Conservation (phyloP, 2,113 vertebrate species). For the Larimichthys crocea region DNA sequence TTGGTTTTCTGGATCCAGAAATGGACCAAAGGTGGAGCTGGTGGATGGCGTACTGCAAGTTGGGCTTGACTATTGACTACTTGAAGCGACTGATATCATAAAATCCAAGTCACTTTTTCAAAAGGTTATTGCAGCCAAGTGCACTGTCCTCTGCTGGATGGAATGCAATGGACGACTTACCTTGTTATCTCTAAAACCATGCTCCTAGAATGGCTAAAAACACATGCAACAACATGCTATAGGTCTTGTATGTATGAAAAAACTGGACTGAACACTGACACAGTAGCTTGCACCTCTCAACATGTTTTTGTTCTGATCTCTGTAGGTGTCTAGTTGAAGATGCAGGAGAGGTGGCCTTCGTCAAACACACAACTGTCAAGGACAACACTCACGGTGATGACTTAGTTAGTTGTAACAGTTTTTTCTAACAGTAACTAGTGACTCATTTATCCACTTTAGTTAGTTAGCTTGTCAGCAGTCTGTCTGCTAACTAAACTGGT, state of each 20-base stretch:
- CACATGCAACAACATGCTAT: neutral
- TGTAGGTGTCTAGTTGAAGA: slow-evolving; percentile 88
- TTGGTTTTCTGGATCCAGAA: too few relatives aligned
- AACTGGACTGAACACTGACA: too few relatives aligned
- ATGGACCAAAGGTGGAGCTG: too few relatives aligned
- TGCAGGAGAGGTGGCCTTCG: slow-evolving; percentile 89
- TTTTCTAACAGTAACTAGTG: neutral
- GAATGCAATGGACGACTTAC: too few relatives aligned
- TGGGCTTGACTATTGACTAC: too few relatives aligned
- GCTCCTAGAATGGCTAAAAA: neutral
- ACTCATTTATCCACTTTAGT: neutral
- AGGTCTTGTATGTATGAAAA: too few relatives aligned
- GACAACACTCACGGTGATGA: slow-evolving; percentile 88
- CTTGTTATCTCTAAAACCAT: neutral
- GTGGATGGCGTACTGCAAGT: too few relatives aligned
- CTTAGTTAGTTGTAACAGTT: neutral
- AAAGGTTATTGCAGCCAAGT: too few relatives aligned
- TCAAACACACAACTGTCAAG: slow-evolving; percentile 89
- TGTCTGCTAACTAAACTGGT: neutral
- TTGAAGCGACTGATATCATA: too few relatives aligned
- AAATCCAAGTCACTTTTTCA: too few relatives aligned
- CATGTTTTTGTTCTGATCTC: neutral
- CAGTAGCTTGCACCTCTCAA: neutral
- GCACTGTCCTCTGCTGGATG: too few relatives aligned
- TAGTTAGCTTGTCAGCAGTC: neutral